These are phyloP conservation scores for Octopus sinensis DNA, from an alignment of 1,140 invertebrate genomes.

Conservation along the genomic window DNA sequence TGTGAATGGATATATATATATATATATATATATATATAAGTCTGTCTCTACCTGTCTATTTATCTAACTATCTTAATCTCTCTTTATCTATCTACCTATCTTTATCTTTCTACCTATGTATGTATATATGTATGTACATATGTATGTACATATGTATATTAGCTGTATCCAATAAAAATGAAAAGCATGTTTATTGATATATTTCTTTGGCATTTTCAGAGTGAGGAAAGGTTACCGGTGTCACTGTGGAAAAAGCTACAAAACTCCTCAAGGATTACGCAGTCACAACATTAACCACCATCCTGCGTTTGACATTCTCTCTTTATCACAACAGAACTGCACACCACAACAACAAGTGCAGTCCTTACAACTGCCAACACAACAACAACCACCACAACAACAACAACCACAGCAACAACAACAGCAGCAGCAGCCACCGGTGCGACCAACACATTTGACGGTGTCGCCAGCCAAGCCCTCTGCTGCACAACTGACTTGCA, in stretches of 20 bases:
- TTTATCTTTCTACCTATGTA: too few relatives aligned
- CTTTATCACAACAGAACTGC: background rate
- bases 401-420: slow-evolving; percentile 8
- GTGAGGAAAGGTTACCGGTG: slow-evolving; percentile 75
- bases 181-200: background rate
- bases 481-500: background rate
- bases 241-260: slow-evolving; percentile 79
- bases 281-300: slow-evolving; percentile 61
- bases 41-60: too few relatives aligned
- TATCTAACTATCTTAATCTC: too few relatives aligned
- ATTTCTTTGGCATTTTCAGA: slow-evolving; percentile 56
- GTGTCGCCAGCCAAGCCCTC: background rate
- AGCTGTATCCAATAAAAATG: too few relatives aligned
- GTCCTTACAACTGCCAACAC: background rate
- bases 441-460: background rate
- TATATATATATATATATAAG: too few relatives aligned
- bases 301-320: slow-evolving; percentile 13
- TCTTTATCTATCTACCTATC: too few relatives aligned
- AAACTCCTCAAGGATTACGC: slow-evolving; percentile 72
- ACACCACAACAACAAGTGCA: slow-evolving; percentile 6
- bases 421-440: background rate
- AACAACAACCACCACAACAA: slow-evolving; percentile 11
- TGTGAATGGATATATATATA: too few relatives aligned
- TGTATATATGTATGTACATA: too few relatives aligned
- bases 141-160: too few relatives aligned